These are phyloP conservation scores for Spea hammondii DNA, from an alignment of 2,797 vertebrate genomes.

Conservation along the genomic window DNA sequence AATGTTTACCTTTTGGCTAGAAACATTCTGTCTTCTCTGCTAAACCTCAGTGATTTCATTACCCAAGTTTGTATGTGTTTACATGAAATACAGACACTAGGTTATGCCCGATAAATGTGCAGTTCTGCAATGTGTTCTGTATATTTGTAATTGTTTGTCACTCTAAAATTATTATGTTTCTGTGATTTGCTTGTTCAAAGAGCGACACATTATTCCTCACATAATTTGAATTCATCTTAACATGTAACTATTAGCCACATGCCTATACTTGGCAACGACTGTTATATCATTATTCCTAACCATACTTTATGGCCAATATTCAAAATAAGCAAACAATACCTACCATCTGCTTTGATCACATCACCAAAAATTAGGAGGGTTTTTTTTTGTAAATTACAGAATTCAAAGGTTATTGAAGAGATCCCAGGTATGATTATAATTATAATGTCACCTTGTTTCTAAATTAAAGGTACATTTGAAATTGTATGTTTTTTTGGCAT, in stretches of 20 bases:
- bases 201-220: background rate
- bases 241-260: conserved; percentile 32
- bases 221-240: conserved; percentile 44
- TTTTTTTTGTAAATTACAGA: no score
- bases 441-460: background rate
- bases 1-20: no score
- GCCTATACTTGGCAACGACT: conserved; percentile 39
- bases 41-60: no score
- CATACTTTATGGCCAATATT: conserved; percentile 26
- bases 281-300: conserved; percentile 28
- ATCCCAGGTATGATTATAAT: background rate
- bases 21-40: no score
- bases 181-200: conserved; percentile 2
- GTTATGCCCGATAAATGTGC: no score
- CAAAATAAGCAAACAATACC: conserved; percentile 13
- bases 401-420: background rate
- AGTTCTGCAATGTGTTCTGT: no score
- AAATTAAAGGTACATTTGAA: background rate
- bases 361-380: no score
- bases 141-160: no score
- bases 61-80: no score
- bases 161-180: background rate
- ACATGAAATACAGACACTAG: no score
- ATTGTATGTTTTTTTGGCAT: no score
- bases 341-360: background rate